A percentile compares a stretch with the other conserved stretches of the same genome.
These are phyloP conservation scores for Premnoplex brunnescens DNA, from an alignment of 2,797 vertebrate genomes.

Conservation along the genomic window DNA sequence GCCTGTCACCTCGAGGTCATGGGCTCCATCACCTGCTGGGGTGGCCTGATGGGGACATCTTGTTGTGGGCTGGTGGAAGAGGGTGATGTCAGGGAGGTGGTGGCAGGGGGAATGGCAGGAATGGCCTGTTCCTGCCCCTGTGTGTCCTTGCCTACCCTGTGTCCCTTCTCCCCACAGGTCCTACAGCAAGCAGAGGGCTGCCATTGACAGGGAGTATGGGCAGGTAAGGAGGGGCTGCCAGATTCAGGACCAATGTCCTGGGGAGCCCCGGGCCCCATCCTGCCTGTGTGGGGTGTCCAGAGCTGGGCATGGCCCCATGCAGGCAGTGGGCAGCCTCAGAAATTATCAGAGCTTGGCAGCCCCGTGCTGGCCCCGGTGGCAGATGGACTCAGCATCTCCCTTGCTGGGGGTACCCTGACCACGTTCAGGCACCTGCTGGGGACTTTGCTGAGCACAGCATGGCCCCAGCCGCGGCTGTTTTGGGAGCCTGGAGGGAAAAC, in stretches of 20 bases:
- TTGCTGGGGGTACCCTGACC: rapidly evolving
- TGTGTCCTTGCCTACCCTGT: not conserved
- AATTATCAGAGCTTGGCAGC: not conserved
- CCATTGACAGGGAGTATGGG: constrained; percentile 87
- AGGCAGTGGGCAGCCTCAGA: rapidly evolving
- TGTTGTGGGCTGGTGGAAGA: rapidly evolving
- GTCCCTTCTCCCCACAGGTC: constrained; percentile 73
- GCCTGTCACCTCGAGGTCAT: not conserved
- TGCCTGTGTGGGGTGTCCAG: rapidly evolving
- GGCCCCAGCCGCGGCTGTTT: rapidly evolving
- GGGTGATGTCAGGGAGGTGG: too few relatives aligned
- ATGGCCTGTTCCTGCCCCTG: rapidly evolving
- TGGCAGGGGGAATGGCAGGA: too few relatives aligned
- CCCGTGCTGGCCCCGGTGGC: rapidly evolving
- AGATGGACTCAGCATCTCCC: not conserved
- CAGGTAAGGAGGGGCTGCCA: constrained; percentile 77
- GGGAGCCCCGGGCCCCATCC: rapidly evolving
- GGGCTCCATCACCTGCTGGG: not conserved
- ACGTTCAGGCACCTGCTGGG: rapidly evolving
- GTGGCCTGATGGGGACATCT: not conserved
- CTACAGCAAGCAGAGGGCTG: constrained; percentile 88
- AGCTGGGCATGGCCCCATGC: rapidly evolving
- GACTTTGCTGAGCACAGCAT: not conserved
- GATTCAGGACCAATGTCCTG: rapidly evolving
- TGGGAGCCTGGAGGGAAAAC: not conserved